These are phyloP conservation scores for Drosophila borborema DNA, from an alignment of 2,888 invertebrate genomes.

Conservation along the genomic window DNA sequence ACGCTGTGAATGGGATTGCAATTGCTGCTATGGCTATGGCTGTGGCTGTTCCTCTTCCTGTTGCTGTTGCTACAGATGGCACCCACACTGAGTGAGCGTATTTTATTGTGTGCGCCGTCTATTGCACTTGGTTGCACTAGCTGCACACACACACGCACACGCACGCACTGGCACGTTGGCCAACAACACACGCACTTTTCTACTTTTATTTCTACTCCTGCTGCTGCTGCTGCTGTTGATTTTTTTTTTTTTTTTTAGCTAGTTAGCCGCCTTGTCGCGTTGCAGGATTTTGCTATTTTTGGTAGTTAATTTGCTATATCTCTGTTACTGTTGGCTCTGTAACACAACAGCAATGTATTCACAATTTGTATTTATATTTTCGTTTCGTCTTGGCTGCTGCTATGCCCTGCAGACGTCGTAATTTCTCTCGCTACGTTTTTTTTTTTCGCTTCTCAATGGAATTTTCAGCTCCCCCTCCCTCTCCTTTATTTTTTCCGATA, in stretches of 20 bases:
- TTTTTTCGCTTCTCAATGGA: conserved; percentile 66
- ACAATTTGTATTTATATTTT: conserved; percentile 57
- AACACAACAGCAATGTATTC: conserved; percentile 59
- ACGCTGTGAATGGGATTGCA: conserved; percentile 13
- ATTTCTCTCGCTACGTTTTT: conserved; percentile 75
- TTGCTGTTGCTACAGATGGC: conserved; percentile 14
- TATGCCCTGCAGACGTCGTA: conserved; percentile 69
- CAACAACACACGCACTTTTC: conserved; percentile 56
- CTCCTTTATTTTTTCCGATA: conserved; percentile 64
- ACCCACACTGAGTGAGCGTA: conserved; percentile 48
- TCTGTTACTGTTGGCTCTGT: conserved; percentile 39
- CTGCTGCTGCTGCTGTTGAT: conserved; percentile 4
- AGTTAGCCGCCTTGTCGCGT: conserved; percentile 64
- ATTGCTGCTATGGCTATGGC: not conserved
- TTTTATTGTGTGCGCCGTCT: conserved; percentile 15
- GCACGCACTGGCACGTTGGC: conserved; percentile 39
- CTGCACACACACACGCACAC: conserved; percentile 25
- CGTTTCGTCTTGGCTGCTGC: conserved; percentile 52
- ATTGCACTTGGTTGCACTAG: conserved; percentile 26
- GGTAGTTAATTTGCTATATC: conserved; percentile 22
- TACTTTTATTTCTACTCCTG: conserved; percentile 21
- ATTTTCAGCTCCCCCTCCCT: conserved; percentile 65
- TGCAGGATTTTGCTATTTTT: conserved; percentile 47
- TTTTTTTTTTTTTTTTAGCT: conserved; percentile 9
- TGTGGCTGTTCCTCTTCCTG: not conserved